These are phyloP conservation scores for Drosophila heteroneura DNA, from an alignment of 2,888 invertebrate genomes.

Conservation along the genomic window DNA sequence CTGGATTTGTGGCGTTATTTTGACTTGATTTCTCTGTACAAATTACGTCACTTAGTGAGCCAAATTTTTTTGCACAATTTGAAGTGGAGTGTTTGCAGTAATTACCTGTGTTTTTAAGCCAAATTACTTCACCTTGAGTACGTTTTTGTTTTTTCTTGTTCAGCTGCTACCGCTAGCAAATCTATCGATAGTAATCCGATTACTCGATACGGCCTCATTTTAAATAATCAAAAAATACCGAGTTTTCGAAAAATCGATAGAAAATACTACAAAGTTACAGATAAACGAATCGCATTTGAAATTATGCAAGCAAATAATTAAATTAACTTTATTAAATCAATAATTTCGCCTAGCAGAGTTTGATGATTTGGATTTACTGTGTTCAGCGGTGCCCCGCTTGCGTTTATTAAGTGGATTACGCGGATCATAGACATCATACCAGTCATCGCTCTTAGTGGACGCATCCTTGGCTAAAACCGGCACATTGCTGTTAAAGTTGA, in stretches of 20 bases:
- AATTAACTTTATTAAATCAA: constrained; percentile 16
- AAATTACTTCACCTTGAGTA: constrained; percentile 76
- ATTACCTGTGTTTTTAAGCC: constrained; percentile 72
- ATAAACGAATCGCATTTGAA: not conserved
- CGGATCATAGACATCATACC: constrained; percentile 99
- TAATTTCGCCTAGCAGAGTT: constrained; percentile 23
- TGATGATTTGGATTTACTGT: constrained; percentile 15
- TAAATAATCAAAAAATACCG: constrained; percentile 30
- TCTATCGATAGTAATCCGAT: constrained; percentile 30
- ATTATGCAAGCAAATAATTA: not conserved
- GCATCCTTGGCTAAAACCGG: constrained; percentile 94
- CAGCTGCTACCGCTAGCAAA: constrained; percentile 52
- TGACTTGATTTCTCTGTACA: not conserved
- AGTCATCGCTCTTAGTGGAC: constrained; percentile 95
- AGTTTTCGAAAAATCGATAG: not conserved
- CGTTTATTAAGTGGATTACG: constrained; percentile 97
- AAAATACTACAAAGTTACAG: not conserved
- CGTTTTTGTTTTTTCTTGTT: constrained; percentile 59
- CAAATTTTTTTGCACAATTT: constrained; percentile 18
- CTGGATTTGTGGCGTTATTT: constrained; percentile 3
- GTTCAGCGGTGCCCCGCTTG: constrained; percentile 88
- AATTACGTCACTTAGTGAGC: constrained; percentile 31
- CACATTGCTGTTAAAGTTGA: constrained; percentile 87
- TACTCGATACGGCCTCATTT: not conserved
- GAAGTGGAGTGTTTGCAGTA: constrained; percentile 29